Evolutionary conservation across 2,888 invertebrate species (phyloP).

Genomic region (Fragum sueziense): DNA sequence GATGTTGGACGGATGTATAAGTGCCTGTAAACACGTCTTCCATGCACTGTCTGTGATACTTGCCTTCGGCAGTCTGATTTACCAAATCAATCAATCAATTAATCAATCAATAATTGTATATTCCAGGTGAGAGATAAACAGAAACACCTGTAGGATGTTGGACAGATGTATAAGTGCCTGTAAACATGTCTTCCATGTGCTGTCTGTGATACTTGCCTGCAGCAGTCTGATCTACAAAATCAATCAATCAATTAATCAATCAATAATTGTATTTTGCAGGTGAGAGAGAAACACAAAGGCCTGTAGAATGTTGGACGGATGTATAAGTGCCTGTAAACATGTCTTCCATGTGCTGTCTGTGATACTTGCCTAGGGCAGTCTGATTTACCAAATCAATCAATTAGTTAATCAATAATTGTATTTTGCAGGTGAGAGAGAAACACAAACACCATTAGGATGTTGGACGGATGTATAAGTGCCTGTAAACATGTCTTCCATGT

Average conservation of each 20-base stretch:
- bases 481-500: conserved; percentile 48
- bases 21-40: conserved; percentile 55
- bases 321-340: conserved; percentile 44
- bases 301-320: neutral
- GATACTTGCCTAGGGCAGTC: conserved; percentile 30
- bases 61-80: conserved; percentile 17
- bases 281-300: neutral
- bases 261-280: too few species aligned
- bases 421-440: conserved; percentile 19
- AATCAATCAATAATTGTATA: neutral
- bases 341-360: conserved; percentile 53
- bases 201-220: conserved; percentile 48
- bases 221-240: conserved; percentile 23
- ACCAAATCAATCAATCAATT: too few species aligned
- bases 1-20: conserved; percentile 23
- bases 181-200: conserved; percentile 45
- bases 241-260: too few species aligned
- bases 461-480: conserved; percentile 45
- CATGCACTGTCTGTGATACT: conserved; percentile 51
- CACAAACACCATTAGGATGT: conserved; percentile 50
- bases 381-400: too few species aligned
- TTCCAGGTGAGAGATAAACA: conserved; percentile 14
- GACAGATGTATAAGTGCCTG: conserved; percentile 48
- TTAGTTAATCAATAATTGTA: neutral
- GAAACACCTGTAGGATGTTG: neutral